These are phyloP conservation scores for Ladona fulva DNA, from an alignment of 1,140 invertebrate genomes.

Conservation along the genomic window DNA sequence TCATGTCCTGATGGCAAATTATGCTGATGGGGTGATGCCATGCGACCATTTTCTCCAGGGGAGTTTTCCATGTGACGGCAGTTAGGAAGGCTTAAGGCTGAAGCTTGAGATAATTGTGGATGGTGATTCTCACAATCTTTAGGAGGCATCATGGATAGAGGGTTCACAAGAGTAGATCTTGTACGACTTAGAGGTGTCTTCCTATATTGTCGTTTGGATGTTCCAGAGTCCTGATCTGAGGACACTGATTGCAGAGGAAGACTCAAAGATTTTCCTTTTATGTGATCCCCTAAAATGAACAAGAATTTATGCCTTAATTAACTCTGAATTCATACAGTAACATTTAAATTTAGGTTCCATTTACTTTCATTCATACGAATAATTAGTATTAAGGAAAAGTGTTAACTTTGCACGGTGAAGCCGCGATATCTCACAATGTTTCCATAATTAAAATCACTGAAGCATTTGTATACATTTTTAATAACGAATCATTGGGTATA, in stretches of 20 bases:
- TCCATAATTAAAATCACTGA: no score
- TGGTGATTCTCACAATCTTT: neutral
- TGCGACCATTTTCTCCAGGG: neutral
- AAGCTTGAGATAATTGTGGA: neutral
- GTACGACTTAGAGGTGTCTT: slow-evolving; percentile 49
- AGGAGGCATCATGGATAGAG: neutral
- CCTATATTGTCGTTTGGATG: slow-evolving; percentile 28
- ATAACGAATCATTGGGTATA: no score
- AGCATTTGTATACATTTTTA: no score
- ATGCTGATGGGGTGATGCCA: neutral
- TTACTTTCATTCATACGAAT: no score
- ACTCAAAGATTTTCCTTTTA: slow-evolving; percentile 37
- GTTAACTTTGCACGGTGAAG: no score
- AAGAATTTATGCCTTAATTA: no score
- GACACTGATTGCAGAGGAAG: slow-evolving; percentile 31
- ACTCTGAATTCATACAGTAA: no score
- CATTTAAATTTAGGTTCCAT: no score
- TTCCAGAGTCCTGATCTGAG: slow-evolving; percentile 24
- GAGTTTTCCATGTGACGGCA: neutral
- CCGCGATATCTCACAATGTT: no score
- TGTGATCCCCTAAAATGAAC: slow-evolving; percentile 25
- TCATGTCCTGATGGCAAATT: neutral
- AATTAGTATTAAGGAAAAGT: no score
- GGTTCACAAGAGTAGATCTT: slow-evolving; percentile 35
- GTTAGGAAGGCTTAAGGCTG: neutral